phyloP scores from a whole-genome alignment of 2,888 invertebrate species.

The Noctua comes region DNA sequence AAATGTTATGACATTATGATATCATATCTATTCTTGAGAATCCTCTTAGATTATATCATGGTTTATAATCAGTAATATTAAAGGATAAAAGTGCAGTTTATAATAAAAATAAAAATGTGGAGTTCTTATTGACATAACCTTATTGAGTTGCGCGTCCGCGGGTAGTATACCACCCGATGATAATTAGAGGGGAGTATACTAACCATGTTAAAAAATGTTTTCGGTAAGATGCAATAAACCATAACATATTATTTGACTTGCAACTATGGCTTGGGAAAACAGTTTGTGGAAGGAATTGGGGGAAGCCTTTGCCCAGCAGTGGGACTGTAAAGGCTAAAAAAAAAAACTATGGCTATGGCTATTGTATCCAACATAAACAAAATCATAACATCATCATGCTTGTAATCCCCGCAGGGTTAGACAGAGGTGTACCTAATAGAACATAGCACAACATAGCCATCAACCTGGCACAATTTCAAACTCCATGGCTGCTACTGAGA shows the following conservation, averaged over 20 bases:
- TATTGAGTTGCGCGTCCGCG: too few relatives aligned
- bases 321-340: neutral
- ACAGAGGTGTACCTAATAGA: too few relatives aligned
- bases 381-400: neutral
- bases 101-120: neutral
- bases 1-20: conserved; percentile 30
- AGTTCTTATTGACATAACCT: neutral
- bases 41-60: neutral
- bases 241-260: neutral
- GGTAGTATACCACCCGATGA: too few relatives aligned
- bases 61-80: neutral
- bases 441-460: too few relatives aligned
- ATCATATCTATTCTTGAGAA: neutral
- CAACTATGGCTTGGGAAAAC: neutral
- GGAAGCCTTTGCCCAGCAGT: neutral
- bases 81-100: neutral
- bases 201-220: too few relatives aligned
- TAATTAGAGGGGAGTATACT: too few relatives aligned
- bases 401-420: too few relatives aligned
- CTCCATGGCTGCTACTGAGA: too few relatives aligned
- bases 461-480: too few relatives aligned
- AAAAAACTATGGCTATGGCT: too few relatives aligned
- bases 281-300: neutral
- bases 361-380: neutral
- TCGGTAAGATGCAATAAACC: neutral